Percentiles rank a stretch among this genome's conserved stretches.
Evolutionary conservation across 2,113 vertebrate genomes (phyloP).

Genomic region (Sylvilagus bachmani): DNA sequence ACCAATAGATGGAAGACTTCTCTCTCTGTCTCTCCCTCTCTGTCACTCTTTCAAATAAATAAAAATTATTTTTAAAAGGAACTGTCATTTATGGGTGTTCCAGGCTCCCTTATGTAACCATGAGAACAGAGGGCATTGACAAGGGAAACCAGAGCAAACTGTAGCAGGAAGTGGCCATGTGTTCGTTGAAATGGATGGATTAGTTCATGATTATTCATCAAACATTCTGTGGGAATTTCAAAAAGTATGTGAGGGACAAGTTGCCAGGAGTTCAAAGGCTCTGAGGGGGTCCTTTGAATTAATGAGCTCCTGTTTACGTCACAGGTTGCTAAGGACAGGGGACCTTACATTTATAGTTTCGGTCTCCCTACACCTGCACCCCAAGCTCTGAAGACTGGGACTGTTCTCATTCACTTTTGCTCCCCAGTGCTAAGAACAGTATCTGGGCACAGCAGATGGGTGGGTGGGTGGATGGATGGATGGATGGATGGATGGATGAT

Average conservation of each 20-base stretch:
- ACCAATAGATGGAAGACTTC: no score
- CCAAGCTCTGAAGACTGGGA: neutral
- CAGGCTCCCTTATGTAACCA: neutral
- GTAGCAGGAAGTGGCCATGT: neutral
- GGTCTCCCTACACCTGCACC: neutral
- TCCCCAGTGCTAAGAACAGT: neutral
- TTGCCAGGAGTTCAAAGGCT: neutral
- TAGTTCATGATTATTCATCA: neutral
- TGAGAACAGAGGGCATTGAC: neutral
- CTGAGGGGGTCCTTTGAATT: conserved; percentile 20
- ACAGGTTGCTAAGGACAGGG: neutral
- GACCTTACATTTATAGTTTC: conserved; percentile 30
- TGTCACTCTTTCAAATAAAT: no score
- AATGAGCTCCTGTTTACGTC: neutral
- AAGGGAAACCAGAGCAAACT: neutral
- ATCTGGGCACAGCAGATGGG: neutral
- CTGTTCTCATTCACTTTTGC: neutral
- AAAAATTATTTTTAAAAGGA: neutral
- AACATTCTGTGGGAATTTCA: neutral
- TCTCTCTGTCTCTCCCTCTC: no score
- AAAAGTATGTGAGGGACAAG: conserved; percentile 4
- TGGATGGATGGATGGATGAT: neutral
- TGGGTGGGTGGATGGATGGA: neutral
- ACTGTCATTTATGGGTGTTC: neutral
- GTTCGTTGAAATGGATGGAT: neutral